Percentiles rank a stretch among this genome's conserved stretches.
Evolutionary conservation across 2,888 invertebrate genomes (phyloP).

Genomic region (Cylindroiulus punctatus): DNA sequence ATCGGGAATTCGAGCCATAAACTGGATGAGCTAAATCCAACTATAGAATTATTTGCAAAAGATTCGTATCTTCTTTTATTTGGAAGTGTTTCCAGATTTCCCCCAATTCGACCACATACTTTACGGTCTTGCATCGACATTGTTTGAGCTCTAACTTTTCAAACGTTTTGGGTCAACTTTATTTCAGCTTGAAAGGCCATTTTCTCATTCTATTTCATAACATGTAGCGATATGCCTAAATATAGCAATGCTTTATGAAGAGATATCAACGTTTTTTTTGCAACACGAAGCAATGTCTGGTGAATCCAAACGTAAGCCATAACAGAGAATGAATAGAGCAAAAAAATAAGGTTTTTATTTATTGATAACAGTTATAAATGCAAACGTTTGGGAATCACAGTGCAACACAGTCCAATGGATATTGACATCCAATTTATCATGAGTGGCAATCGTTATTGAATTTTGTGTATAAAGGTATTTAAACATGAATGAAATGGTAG

Average conservation of each 20-base stretch:
- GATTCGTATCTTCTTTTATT: background rate
- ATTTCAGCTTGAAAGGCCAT: background rate
- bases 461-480: background rate
- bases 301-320: background rate
- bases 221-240: background rate
- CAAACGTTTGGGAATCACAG: conserved; percentile 11
- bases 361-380: background rate
- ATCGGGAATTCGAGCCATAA: background rate
- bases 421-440: conserved; percentile 11
- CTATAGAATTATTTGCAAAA: background rate
- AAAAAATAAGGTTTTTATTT: conserved; percentile 10
- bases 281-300: background rate
- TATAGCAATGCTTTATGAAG: background rate
- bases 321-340: background rate
- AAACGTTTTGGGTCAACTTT: background rate
- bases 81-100: background rate
- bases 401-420: background rate
- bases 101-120: background rate
- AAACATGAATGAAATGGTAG: background rate
- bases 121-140: background rate
- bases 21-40: background rate
- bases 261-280: background rate
- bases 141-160: background rate
- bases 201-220: background rate
- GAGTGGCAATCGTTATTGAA: background rate